These are phyloP conservation scores for Aurelia sp. DNA, from an alignment of 30 jellyfish, hydroid and myxozoan species.

Conservation along the genomic window DNA sequence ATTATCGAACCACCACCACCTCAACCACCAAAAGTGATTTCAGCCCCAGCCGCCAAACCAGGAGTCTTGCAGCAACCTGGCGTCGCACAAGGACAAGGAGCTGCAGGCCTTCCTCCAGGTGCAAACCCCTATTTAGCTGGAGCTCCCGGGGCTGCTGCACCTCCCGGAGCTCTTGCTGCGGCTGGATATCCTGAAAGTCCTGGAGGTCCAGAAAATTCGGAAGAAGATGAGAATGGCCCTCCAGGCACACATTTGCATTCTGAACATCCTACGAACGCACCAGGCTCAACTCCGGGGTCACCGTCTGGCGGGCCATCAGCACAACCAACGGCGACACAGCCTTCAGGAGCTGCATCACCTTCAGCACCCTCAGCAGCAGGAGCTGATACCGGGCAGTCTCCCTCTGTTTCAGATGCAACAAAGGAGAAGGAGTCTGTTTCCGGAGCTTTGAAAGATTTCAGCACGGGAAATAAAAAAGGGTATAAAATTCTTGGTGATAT, in stretches of 20 bases:
- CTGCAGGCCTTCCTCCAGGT: constrained; percentile 7
- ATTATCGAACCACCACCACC: constrained; percentile 30
- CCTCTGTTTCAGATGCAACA: constrained; percentile 12
- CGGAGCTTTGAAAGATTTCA: constrained; percentile 47
- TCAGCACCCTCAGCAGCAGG: constrained; percentile 31
- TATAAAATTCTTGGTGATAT: constrained; percentile 67
- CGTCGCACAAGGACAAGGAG: too few relatives aligned
- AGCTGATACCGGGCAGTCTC: background rate
- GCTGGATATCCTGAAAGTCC: background rate
- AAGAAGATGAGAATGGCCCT: background rate
- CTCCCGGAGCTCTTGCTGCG: constrained; percentile 17
- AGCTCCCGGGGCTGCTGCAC: constrained; percentile 36
- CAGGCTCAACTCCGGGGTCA: constrained; percentile 39
- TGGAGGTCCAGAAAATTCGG: too few relatives aligned
- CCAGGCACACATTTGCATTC: constrained; percentile 25
- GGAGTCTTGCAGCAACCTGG: constrained; percentile 18
- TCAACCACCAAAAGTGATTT: constrained; percentile 4
- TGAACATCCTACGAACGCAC: background rate
- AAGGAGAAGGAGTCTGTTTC: constrained; percentile 17
- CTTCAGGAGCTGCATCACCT: constrained; percentile 27
- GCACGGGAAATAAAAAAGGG: constrained; percentile 29
- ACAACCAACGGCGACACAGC: constrained; percentile 30
- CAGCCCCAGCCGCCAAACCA: too few relatives aligned
- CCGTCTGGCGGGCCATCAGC: constrained; percentile 3
- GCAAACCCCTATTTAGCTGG: constrained; percentile 18